A percentile compares a stretch with the other conserved stretches of the same genome.
These are phyloP conservation scores for Sminthurides bifidus DNA, from an alignment of 1,140 invertebrate genomes.

Conservation along the genomic window DNA sequence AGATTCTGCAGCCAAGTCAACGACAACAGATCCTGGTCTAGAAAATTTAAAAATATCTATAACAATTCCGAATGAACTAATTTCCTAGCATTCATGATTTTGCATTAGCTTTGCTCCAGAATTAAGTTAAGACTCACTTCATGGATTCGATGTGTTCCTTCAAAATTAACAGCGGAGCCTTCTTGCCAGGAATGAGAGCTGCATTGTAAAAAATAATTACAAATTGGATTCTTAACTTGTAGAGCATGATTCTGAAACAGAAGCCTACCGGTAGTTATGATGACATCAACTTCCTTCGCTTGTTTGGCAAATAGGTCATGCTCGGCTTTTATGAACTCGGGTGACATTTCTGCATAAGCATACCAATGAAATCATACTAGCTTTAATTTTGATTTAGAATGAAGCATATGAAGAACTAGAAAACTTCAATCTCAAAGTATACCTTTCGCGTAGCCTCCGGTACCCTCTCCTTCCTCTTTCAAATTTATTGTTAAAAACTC, in stretches of 20 bases:
- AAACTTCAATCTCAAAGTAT: not conserved
- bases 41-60: not conserved
- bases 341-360: conserved; percentile 55
- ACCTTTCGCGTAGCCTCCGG: conserved; percentile 72
- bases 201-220: conserved; percentile 55
- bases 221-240: conserved; percentile 37
- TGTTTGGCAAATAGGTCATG: conserved; percentile 75
- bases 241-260: not conserved
- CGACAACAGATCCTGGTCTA: conserved; percentile 67
- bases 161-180: conserved; percentile 65
- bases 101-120: no score
- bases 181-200: conserved; percentile 78
- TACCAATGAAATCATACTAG: no score
- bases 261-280: conserved; percentile 8
- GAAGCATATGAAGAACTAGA: no score
- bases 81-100: no score
- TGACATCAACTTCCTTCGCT: conserved; percentile 54
- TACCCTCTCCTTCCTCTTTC: conserved; percentile 43
- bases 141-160: conserved; percentile 38
- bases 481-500: conserved; percentile 30
- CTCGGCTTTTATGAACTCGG: conserved; percentile 76
- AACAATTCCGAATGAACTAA: not conserved
- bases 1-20: conserved; percentile 77
- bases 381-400: no score
- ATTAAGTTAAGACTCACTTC: no score